These are phyloP conservation scores for Oncopeltus fasciatus DNA, from an alignment of 1,140 invertebrate genomes.

Conservation along the genomic window DNA sequence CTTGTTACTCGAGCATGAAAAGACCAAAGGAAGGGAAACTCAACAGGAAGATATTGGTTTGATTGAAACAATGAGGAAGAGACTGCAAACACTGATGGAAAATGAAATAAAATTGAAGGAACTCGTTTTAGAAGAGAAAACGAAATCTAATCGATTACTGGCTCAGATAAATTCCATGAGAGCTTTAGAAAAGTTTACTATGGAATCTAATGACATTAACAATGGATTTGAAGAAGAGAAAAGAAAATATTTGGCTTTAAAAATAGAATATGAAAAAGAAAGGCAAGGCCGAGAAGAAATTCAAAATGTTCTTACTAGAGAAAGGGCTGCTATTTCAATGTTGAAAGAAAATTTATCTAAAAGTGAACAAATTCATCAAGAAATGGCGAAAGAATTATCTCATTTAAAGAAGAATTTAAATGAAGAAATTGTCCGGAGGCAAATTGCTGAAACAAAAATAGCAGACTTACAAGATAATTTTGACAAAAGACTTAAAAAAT, in stretches of 20 bases:
- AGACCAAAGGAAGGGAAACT: slow-evolving; percentile 23
- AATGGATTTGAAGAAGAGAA: background rate
- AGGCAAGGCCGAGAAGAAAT: slow-evolving; percentile 1
- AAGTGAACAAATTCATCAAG: background rate
- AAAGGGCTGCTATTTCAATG: background rate
- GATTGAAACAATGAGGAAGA: slow-evolving; percentile 38
- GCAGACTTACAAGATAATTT: background rate
- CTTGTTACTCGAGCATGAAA: slow-evolving; percentile 27
- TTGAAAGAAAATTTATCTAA: background rate
- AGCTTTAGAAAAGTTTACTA: slow-evolving; percentile 12
- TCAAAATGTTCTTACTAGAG: slow-evolving; percentile 7
- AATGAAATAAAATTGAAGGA: slow-evolving; percentile 42
- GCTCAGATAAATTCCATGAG: slow-evolving; percentile 10
- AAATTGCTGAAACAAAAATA: background rate
- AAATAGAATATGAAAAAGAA: slow-evolving; percentile 7
- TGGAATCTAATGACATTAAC: slow-evolving; percentile 11
- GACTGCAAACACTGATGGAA: slow-evolving; percentile 42
- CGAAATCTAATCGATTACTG: background rate
- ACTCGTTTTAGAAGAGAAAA: slow-evolving; percentile 11
- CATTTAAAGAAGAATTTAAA: slow-evolving; percentile 2
- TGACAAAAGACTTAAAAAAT: background rate
- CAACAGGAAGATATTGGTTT: slow-evolving; percentile 30
- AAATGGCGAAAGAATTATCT: background rate
- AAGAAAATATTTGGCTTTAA: background rate
- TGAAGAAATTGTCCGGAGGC: slow-evolving; percentile 2